A percentile compares a stretch with the other conserved stretches of the same genome.
Conservation (phyloP, 2,113 vertebrate species). For the Otus sunia region DNA sequence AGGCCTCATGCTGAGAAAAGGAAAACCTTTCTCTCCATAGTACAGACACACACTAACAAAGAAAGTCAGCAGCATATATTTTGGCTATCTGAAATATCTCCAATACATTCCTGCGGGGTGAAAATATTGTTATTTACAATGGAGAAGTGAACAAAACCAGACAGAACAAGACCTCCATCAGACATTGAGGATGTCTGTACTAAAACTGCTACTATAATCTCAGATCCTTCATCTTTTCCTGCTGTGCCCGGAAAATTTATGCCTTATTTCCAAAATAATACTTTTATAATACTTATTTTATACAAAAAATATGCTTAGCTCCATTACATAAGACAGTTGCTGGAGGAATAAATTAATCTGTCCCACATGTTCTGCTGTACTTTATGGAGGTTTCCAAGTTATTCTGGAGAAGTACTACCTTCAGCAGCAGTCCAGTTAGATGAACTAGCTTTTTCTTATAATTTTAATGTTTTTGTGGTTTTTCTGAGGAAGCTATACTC, state of each 20-base stretch:
- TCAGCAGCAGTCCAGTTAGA: not conserved
- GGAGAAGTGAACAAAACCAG: not conserved
- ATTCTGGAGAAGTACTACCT: not conserved
- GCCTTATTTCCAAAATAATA: not conserved
- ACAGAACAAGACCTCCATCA: not conserved
- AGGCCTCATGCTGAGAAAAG: not conserved
- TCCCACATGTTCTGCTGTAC: not conserved
- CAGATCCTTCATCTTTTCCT: not conserved
- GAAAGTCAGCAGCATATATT: not conserved
- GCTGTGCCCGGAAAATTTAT: not conserved
- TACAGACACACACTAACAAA: not conserved
- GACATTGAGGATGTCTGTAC: not conserved
- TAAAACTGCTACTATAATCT: not conserved
- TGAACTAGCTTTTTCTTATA: not conserved
- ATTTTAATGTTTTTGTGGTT: not conserved
- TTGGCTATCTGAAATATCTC: not conserved
- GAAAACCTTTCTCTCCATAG: not conserved
- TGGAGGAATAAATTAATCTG: not conserved
- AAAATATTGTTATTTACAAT: not conserved
- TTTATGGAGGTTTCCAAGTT: not conserved
- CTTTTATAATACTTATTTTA: not conserved
- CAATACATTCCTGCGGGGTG: not conserved
- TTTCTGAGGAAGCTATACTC: constrained; percentile 61
- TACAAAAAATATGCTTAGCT: not conserved
- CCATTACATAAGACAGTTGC: not conserved